phyloP scores from a whole-genome alignment of 2,888 invertebrate genomes.

The Calephelis perditalis region DNA sequence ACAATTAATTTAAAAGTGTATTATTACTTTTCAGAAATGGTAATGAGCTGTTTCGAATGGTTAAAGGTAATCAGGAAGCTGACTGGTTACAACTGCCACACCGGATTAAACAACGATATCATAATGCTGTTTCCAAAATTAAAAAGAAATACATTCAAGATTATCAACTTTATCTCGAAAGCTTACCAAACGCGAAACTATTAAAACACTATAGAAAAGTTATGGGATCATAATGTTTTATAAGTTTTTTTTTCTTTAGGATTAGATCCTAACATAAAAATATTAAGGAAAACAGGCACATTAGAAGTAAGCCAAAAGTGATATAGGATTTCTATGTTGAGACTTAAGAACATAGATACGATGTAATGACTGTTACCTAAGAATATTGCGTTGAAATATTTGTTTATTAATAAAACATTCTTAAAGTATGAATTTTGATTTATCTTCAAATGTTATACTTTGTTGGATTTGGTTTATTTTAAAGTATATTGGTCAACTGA shows the following conservation, averaged over 20 bases:
- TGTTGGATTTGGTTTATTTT: no score
- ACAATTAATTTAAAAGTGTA: no score
- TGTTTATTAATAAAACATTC: not conserved
- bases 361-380: no score
- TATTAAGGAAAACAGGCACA: no score
- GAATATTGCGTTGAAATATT: no score
- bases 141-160: slow-evolving; percentile 54
- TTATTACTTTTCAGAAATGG: slow-evolving; percentile 39
- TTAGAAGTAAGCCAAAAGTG: no score
- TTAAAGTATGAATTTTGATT: slow-evolving; percentile 5
- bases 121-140: slow-evolving; percentile 41
- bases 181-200: slow-evolving; percentile 45
- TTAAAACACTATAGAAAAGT: slow-evolving; percentile 47
- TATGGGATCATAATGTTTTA: slow-evolving; percentile 13
- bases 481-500: no score
- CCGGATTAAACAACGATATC: slow-evolving; percentile 43
- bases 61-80: slow-evolving; percentile 34
- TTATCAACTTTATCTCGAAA: slow-evolving; percentile 55
- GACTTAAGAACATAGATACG: no score
- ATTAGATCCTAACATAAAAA: slow-evolving; percentile 5
- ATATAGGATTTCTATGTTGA: no score
- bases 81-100: slow-evolving; percentile 40
- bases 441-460: no score
- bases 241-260: not conserved
- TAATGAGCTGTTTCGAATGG: slow-evolving; percentile 48